Evolutionary conservation across 1,140 invertebrate species (phyloP).

Genomic region (Zelostemma sp.): DNA sequence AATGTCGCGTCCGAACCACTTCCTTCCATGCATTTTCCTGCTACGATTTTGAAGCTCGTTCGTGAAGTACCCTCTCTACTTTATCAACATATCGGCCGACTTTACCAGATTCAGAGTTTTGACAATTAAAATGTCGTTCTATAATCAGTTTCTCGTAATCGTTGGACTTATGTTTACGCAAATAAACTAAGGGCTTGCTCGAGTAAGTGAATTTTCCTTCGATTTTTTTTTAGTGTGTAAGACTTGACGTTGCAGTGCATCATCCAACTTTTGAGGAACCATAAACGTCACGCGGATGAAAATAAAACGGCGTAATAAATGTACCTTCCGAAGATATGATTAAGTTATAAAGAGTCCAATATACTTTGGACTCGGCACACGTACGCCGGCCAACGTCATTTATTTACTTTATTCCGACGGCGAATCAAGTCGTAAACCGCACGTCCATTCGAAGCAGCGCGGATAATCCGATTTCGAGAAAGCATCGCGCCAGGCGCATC

Average conservation of each 20-base stretch:
- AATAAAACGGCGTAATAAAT: neutral
- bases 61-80: too few relatives aligned
- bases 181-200: too few relatives aligned
- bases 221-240: too few relatives aligned
- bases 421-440: conserved; percentile 29
- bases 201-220: too few relatives aligned
- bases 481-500: conserved; percentile 22
- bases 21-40: neutral
- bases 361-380: conserved; percentile 13
- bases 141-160: too few relatives aligned
- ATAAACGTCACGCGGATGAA: neutral
- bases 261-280: neutral
- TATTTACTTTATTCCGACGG: conserved; percentile 17
- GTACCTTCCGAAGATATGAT: conserved; percentile 3
- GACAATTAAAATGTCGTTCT: too few relatives aligned
- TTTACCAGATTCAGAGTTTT: too few relatives aligned
- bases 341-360: neutral
- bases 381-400: conserved; percentile 28
- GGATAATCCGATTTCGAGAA: conserved; percentile 39
- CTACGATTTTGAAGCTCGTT: too few relatives aligned
- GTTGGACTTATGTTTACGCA: too few relatives aligned
- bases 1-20: conserved; percentile 5
- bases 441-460: conserved; percentile 23
- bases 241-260: too few relatives aligned
- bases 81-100: too few relatives aligned